phyloP scores from a whole-genome alignment of 2,113 vertebrate species.

The Cariama cristata region DNA sequence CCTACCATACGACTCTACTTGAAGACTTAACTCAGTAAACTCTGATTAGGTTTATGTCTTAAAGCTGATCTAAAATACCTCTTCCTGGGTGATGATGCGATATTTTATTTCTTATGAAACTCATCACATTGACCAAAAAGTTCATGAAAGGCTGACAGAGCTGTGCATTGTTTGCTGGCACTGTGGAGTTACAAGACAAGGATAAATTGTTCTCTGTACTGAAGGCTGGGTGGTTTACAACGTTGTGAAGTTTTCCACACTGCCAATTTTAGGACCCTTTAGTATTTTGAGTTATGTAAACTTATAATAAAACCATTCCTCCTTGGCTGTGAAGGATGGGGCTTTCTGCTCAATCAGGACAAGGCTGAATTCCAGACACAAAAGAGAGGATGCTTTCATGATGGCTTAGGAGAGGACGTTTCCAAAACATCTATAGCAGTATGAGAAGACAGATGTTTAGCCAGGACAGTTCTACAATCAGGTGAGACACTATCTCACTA shows the following conservation, averaged over 20 bases:
- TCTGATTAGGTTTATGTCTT: neutral
- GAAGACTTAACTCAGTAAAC: neutral
- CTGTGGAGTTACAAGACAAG: neutral
- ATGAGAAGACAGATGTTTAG: neutral
- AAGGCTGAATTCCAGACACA: neutral
- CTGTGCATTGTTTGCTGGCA: slow-evolving; percentile 14
- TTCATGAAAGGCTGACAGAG: slow-evolving; percentile 13
- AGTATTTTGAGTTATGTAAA: slow-evolving; percentile 31
- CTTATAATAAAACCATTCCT: slow-evolving; percentile 34
- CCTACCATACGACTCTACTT: neutral
- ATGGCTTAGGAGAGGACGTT: neutral
- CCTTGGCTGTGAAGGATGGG: neutral
- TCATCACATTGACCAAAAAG: neutral
- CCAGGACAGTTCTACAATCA: neutral
- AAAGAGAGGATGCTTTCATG: neutral
- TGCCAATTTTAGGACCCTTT: slow-evolving; percentile 28
- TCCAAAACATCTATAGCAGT: neutral
- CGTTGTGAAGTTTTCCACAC: neutral
- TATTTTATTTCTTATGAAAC: slow-evolving; percentile 39
- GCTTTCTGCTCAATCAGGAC: neutral
- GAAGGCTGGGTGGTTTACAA: slow-evolving; percentile 14
- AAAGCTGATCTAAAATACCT: neutral
- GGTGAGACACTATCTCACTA: neutral
- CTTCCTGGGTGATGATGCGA: neutral
- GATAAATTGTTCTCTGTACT: slow-evolving; percentile 7